Base-by-base conservation (phyloP, 2,888 invertebrate genomes). In the Cylindroiulus punctatus region DNA sequence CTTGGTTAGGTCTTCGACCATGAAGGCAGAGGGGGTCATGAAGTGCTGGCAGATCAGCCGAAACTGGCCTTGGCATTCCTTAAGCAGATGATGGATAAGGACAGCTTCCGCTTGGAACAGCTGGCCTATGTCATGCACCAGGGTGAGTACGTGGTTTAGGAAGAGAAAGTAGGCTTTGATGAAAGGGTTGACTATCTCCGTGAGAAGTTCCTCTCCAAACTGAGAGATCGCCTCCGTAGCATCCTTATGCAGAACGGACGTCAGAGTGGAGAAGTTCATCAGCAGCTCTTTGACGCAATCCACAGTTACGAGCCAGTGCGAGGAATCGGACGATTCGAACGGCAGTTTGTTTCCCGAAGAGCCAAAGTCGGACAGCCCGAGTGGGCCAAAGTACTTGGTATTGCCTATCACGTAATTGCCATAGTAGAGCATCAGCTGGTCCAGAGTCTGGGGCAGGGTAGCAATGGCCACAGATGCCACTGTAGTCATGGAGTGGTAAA, bases 21-120 rank as follows among this genome's bases (percentile, higher is more conserved):
- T 86, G 36, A 57, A 84, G 22, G 84, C 65, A 10, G 86, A 84
- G 8, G 86, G 86, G n/a, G 86, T 76, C 81, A 86, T 57, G 76
- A 86, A 86, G 42, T 86, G 86, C 44, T 86, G 84, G 42, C 86
- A 86, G 32, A 84, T 30, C 10, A n/a, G 76, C 19, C 65, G 57
- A 42, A 86, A 86, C 32, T 84, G 84, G n/a, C 40, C 22, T 76
- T 65, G 84, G 32, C 84, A 86, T 42, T 57, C 84, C 19, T 44
- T 52, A 8, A 86, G 36, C n/a, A 86, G 42, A n/a, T 44, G 86
- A 14, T 84, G 84, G 30, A 57, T 76, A 12, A 32, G 19, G 40
- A 84, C 81, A 5, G 19, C 14, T 42, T 84, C 84, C 19, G 84
- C 40, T 7, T 40, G 30, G 82, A 86, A 65, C 26, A 84, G 42